Evolutionary conservation across 2,888 invertebrate genomes (phyloP), one percentile per base, ranked within the genome.

Genomic region (Neria commutata): DNA sequence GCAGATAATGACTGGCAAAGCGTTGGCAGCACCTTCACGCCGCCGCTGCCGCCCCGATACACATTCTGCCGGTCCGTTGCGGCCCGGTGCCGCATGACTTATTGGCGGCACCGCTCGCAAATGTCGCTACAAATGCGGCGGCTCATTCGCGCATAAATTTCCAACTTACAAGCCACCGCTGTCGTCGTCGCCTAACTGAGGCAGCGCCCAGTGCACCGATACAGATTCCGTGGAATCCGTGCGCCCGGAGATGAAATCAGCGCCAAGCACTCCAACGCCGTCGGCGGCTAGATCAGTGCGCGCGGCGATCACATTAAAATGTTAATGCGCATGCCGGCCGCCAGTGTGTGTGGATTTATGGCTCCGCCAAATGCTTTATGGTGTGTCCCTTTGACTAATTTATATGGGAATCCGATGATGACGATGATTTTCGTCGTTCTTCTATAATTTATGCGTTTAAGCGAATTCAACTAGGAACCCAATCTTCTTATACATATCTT

Each of bases 351-450:
- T 62, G 67, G 71, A 79, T 79, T 79, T 79, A 80, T 79, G 75
- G 68, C 75, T 73, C 74, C 77, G 74, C 57, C 66, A 67, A 77
- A 79, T 79, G 79, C 76, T 79, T 79, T 79, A 79, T 79, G 77
- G 74, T 70, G 77, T 78, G 77, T 74, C 72, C 71, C 69, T 75
- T 75, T 75, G 74, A 75, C 74, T 79, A 78, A 78, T 79, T 79
- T 78, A 77, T 75, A 73, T 78, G 73, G 63, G 69, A 69, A 67
- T 65, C 60, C 64, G 60, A 62, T 62, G 42, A 46, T 55, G 47
- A 56, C 21, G 54, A 47, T 60, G 60, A 60, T 52, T 65, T 71
- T 74, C 59, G 63, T 74, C n/a, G n/a, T n/a, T n/a, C n/a, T n/a
- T n/a, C n/a, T n/a, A n/a, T 67, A 72, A 72, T 72, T 69, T 72